Percentiles rank a stretch among this genome's conserved stretches.
These are phyloP conservation scores for Chaetodon auriga DNA, from an alignment of 2,113 vertebrate species.

Conservation along the genomic window DNA sequence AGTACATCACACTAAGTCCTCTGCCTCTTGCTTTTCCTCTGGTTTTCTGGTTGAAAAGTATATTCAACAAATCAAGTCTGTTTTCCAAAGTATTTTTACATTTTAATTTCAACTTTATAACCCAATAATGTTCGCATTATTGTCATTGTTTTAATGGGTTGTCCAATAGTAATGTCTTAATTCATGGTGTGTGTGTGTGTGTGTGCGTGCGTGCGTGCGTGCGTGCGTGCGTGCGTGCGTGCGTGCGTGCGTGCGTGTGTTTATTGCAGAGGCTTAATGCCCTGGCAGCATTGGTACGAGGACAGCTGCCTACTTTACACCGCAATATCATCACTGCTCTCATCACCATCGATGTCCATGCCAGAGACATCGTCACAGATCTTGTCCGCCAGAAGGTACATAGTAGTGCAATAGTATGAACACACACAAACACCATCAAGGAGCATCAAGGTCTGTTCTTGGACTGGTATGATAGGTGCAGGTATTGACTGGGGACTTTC, in stretches of 20 bases:
- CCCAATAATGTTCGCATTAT: neutral
- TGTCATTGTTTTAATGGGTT: too few relatives aligned
- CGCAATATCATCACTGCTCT: constrained; percentile 88
- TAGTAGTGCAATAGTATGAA: neutral
- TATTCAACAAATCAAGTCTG: neutral
- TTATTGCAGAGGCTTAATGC: constrained; percentile 87
- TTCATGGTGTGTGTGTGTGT: neutral
- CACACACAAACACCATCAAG: neutral
- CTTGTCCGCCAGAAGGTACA: constrained; percentile 84
- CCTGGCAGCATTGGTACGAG: constrained; percentile 85
- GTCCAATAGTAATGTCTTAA: too few relatives aligned
- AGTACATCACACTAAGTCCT: constrained; percentile 63
- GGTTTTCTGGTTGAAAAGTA: neutral
- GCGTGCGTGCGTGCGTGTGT: constrained; percentile 31
- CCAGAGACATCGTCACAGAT: constrained; percentile 89
- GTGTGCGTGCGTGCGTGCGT: neutral
- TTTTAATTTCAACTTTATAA: neutral
- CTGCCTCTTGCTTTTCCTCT: neutral
- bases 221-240: neutral
- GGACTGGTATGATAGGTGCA: neutral
- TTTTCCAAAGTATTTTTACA: neutral
- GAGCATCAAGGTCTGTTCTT: neutral
- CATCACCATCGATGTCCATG: constrained; percentile 89
- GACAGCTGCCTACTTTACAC: constrained; percentile 86
- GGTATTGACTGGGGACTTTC: neutral